These are phyloP conservation scores for Dinoponera quadriceps DNA, from an alignment of 1,140 invertebrate genomes.

Conservation along the genomic window DNA sequence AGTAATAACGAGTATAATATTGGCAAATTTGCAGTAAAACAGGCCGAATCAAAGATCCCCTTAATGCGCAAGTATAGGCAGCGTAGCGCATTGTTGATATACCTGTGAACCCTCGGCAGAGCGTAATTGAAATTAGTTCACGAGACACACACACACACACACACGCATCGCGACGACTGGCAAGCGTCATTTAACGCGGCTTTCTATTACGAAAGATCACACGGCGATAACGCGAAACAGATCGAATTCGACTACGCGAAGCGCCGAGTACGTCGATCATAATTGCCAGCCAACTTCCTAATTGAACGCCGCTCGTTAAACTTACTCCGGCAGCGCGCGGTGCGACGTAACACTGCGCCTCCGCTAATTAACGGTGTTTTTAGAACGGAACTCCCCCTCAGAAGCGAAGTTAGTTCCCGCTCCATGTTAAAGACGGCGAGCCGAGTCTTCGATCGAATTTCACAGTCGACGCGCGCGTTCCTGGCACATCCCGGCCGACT, in stretches of 20 bases:
- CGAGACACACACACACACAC: too few relatives aligned
- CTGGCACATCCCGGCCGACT: neutral
- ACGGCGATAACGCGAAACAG: conserved; percentile 42
- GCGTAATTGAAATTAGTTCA: too few relatives aligned
- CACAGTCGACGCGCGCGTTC: conserved; percentile 3
- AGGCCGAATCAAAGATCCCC: too few relatives aligned
- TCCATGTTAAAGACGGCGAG: conserved; percentile 8
- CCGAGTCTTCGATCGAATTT: conserved; percentile 38
- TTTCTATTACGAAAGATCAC: conserved; percentile 42
- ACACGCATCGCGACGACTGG: too few relatives aligned
- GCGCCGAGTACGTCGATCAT: conserved; percentile 51
- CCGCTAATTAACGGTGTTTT: conserved; percentile 56
- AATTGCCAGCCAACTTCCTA: conserved; percentile 54
- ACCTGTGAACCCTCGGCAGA: too few relatives aligned
- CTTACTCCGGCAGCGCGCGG: conserved; percentile 36
- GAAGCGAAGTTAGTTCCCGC: conserved; percentile 10
- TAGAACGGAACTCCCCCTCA: neutral
- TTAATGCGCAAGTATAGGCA: too few relatives aligned
- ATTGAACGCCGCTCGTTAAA: conserved; percentile 57
- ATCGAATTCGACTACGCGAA: conserved; percentile 35
- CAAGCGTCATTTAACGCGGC: conserved; percentile 21
- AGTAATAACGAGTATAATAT: too few relatives aligned
- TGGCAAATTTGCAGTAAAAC: too few relatives aligned
- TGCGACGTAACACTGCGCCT: conserved; percentile 15
- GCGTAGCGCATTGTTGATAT: too few relatives aligned